A percentile compares a stretch with the other conserved stretches of the same genome.
phyloP scores from a whole-genome alignment of 2,888 invertebrate species.

The Falcaria lacertinaria region DNA sequence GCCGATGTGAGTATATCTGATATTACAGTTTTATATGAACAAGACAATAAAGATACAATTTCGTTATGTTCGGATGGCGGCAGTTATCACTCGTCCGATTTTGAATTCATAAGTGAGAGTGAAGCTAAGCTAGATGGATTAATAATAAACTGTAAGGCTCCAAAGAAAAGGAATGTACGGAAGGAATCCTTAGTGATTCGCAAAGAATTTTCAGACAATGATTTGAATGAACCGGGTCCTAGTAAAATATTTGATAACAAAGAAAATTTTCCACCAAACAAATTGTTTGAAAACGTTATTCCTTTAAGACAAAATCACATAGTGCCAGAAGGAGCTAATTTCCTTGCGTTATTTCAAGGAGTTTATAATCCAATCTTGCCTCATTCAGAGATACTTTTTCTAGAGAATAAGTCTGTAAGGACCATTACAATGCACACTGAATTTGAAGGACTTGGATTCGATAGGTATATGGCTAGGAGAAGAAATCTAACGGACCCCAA shows the following conservation, averaged over 20 bases:
- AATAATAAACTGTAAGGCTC: constrained; percentile 19
- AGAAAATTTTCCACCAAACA: not conserved
- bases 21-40: not conserved
- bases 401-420: constrained; percentile 45
- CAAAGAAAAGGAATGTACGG: constrained; percentile 5
- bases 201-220: not conserved
- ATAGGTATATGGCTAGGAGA: constrained; percentile 20
- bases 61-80: constrained; percentile 14
- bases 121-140: constrained; percentile 40
- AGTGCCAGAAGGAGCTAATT: constrained; percentile 42
- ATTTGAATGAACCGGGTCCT: too few relatives aligned
- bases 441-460: constrained; percentile 38
- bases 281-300: not conserved
- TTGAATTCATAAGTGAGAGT: constrained; percentile 58
- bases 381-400: constrained; percentile 14
- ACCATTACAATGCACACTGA: constrained; percentile 29
- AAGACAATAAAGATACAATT: constrained; percentile 3
- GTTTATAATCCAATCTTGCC: constrained; percentile 14
- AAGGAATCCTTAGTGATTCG: not conserved
- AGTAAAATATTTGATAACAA: too few relatives aligned
- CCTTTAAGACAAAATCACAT: constrained; percentile 21
- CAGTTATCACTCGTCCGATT: constrained; percentile 59
- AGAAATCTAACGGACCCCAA: not conserved
- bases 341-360: constrained; percentile 41
- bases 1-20: too few relatives aligned